A percentile compares a stretch with the other conserved stretches of the same genome.
Evolutionary conservation across 2,888 invertebrate genomes (phyloP).

Genomic region (Cosmopolites sordidus): DNA sequence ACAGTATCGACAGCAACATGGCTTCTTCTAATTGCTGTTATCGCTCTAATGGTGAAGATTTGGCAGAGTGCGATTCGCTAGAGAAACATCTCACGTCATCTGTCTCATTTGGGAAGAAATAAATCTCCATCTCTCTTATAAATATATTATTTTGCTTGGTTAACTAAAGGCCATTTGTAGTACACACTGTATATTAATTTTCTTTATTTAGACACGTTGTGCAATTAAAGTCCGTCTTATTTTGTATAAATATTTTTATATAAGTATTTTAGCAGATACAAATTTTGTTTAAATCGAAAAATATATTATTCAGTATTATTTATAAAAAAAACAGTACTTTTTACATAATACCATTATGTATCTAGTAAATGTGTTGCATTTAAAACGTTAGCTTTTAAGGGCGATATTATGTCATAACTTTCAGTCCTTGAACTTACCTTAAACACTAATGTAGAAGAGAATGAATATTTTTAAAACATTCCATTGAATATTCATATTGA

Average conservation of each 20-base stretch:
- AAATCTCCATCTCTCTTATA: constrained; percentile 10
- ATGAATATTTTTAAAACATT: too few species aligned
- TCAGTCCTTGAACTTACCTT: too few species aligned
- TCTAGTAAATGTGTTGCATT: too few species aligned
- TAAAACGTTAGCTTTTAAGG: too few species aligned
- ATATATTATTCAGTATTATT: not conserved
- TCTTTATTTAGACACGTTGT: not conserved
- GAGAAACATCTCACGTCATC: constrained; percentile 46
- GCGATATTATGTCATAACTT: too few species aligned
- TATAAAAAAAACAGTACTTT: not conserved
- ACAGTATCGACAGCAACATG: constrained; percentile 60
- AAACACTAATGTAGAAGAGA: too few species aligned
- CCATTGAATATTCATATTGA: too few species aligned
- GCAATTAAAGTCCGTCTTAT: not conserved
- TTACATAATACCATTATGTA: not conserved
- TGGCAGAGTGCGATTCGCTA: constrained; percentile 57
- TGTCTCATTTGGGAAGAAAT: constrained; percentile 32
- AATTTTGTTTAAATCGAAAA: constrained; percentile 1
- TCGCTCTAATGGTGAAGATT: constrained; percentile 50
- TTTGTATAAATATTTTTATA: not conserved
- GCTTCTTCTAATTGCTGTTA: constrained; percentile 47
- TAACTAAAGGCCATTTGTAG: not conserved
- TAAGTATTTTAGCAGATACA: not conserved
- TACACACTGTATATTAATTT: not conserved
- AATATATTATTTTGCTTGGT: not conserved